Conservation (phyloP, 2,888 invertebrate species). For the Callyntrura sp. region DNA sequence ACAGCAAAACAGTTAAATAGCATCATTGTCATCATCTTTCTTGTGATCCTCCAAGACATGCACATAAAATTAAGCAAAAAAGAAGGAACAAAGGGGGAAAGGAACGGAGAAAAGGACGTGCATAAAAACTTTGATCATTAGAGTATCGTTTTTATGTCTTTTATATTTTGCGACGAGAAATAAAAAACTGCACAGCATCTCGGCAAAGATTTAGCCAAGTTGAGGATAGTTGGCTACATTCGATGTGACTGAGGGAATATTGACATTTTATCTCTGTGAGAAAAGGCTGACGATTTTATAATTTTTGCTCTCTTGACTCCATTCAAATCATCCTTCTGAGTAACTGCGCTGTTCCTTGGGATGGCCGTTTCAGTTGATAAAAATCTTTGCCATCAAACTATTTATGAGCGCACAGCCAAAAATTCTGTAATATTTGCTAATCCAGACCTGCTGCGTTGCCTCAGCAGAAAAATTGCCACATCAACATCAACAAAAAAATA, state of each 20-base stretch:
- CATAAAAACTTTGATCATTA: slow-evolving; percentile 73
- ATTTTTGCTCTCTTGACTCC: slow-evolving; percentile 1
- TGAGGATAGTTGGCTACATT: not conserved
- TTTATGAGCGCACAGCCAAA: too few relatives aligned
- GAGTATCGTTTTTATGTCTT: slow-evolving; percentile 65
- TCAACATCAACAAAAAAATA: not conserved
- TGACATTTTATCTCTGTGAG: not conserved
- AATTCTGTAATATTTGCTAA: too few relatives aligned
- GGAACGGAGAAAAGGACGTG: slow-evolving; percentile 23
- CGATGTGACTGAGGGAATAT: not conserved
- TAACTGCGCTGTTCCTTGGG: not conserved
- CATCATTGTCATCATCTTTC: slow-evolving; percentile 37
- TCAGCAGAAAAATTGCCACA: too few relatives aligned
- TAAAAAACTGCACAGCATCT: not conserved
- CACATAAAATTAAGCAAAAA: slow-evolving; percentile 63
- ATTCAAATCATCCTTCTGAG: slow-evolving; percentile 1
- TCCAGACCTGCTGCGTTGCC: too few relatives aligned
- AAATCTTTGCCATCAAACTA: too few relatives aligned
- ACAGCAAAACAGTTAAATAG: slow-evolving; percentile 64
- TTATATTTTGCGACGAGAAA: slow-evolving; percentile 31
- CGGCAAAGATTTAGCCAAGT: not conserved
- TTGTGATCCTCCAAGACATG: slow-evolving; percentile 34
- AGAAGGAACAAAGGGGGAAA: slow-evolving; percentile 29
- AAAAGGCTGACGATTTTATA: slow-evolving; percentile 21
- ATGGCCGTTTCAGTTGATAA: too few relatives aligned